Evolutionary conservation across 2,113 vertebrate genomes (phyloP).

Genomic region (Ploceus nigricollis): DNA sequence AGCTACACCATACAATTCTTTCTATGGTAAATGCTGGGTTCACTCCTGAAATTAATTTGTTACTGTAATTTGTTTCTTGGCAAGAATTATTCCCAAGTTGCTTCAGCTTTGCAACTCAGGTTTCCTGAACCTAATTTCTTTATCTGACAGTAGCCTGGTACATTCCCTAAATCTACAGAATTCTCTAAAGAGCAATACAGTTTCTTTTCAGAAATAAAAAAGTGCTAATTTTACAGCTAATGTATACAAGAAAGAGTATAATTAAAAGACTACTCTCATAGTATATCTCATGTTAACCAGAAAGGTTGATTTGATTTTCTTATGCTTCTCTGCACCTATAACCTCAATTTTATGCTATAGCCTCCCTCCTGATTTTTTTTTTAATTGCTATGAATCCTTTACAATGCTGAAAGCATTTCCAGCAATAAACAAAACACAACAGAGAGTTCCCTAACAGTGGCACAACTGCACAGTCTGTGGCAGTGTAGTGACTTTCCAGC

Average conservation of each 20-base stretch:
- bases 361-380: not conserved
- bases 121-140: slow-evolving; percentile 27
- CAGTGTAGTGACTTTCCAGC: not conserved
- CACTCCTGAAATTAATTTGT: slow-evolving; percentile 22
- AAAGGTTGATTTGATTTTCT: not conserved
- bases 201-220: not conserved
- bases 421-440: not conserved
- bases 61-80: slow-evolving; percentile 38
- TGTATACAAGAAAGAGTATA: not conserved
- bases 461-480: not conserved
- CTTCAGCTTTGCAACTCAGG: not conserved
- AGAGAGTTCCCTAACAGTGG: not conserved
- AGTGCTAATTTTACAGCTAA: not conserved
- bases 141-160: not conserved
- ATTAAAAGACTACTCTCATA: not conserved
- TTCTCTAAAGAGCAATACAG: not conserved
- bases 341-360: not conserved
- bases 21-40: not conserved
- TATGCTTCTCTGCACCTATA: not conserved
- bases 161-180: not conserved
- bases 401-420: not conserved
- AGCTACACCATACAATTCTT: not conserved
- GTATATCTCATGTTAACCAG: not conserved
- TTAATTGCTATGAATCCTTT: not conserved
- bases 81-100: slow-evolving; percentile 27